A percentile compares a stretch with the other conserved stretches of the same genome.
Conservation (phyloP, 1,140 invertebrate species). For the Bemisia tabaci region DNA sequence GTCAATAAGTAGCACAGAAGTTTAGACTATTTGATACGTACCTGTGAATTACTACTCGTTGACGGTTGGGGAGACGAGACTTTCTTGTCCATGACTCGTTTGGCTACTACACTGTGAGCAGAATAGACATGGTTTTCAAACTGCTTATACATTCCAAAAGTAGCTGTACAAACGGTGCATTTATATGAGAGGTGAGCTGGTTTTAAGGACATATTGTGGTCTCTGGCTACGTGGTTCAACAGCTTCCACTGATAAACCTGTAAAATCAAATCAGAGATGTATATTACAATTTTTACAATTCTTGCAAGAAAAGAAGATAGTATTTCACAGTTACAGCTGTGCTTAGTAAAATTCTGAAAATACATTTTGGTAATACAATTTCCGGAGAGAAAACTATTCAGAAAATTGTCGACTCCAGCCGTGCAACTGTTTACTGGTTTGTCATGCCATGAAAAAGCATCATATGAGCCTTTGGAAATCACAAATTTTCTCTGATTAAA, state of each 20-base stretch:
- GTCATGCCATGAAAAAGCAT: no score
- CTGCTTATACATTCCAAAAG: constrained; percentile 87
- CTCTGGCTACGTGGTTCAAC: constrained; percentile 75
- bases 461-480: no score
- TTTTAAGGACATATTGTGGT: constrained; percentile 80
- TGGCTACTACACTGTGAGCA: constrained; percentile 72
- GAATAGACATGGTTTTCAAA: constrained; percentile 90
- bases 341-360: no score
- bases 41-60: constrained; percentile 5
- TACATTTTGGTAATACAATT: no score
- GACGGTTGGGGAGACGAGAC: constrained; percentile 5
- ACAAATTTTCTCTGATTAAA: no score
- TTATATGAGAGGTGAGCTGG: constrained; percentile 87
- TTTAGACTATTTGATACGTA: no score
- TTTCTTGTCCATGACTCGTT: constrained; percentile 61
- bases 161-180: constrained; percentile 86
- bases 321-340: constrained; percentile 24
- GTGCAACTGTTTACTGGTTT: no score
- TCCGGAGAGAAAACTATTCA: no score
- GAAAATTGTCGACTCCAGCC: no score
- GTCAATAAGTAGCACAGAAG: no score
- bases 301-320: neutral
- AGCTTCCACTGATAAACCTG: constrained; percentile 87
- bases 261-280: no score
- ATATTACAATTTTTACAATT: neutral